Evolutionary conservation across 2,888 invertebrate species (phyloP), one percentile per base, ranked within the genome.

Genomic region (Trichogramma evanescens): DNA sequence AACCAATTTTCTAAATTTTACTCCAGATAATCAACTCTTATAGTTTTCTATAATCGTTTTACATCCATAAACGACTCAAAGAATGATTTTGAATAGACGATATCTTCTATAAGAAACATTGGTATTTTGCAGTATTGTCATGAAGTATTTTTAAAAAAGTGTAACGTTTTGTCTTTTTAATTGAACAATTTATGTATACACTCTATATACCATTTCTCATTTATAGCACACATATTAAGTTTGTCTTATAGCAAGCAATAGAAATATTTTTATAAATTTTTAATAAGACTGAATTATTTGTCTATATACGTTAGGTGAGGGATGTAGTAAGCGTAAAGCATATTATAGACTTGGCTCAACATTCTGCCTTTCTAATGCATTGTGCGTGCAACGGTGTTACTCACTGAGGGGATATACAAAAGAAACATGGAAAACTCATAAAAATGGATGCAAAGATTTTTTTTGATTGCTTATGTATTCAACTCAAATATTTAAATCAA

Each of bases 231-330:
- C 7, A 13, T 46, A 61, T 58, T 43, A 57, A 57, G 51, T 43
- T 54, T 58, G 48, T 46, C 9, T 48, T 54, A 39, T 6, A 42
- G 26, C 26, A 26, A 26, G 46, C 10, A 57, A 53, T 54, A 50
- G 50, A 54, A 55, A 48, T 44, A 3, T 41, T 62, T 58, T 50
- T 54, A 54, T 62, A 26, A 62, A 63, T 63, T 56, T 57, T 59
- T 57, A 10, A 57, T 54, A 44, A 6, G 6, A 43, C 56, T 63
- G 26, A 60, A 63, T 63, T 58, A 63, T 63, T 60, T 53, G 55
- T 13, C 39, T 46, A 63, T 59, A 43, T 41, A 41, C 50, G 55
- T 60, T 54, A 58, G 60, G 60, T 55, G 53, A 55, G 50, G 54
- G 48, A 10, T 13, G 10, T 38, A 26, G 26, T 26, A 2, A 26